Conservation (phyloP, 2,113 vertebrate genomes). For the Acanthisitta chloris region DNA sequence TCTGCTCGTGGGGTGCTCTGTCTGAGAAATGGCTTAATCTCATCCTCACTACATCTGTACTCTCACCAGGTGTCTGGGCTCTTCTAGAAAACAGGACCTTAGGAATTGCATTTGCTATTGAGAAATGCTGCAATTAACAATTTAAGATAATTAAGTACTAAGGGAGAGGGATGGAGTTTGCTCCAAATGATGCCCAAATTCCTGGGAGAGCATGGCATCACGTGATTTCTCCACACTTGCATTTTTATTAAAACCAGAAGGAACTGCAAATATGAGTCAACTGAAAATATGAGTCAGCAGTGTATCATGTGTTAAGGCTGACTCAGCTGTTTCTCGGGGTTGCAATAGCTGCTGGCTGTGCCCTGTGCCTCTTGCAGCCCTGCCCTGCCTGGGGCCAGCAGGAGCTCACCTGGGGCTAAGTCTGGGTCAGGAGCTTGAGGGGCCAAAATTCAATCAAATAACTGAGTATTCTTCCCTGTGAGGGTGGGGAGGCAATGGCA, state of each 20-base stretch:
- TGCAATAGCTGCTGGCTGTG: neutral
- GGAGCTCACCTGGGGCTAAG: neutral
- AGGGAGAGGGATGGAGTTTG: neutral
- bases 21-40: neutral
- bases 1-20: neutral
- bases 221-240: neutral
- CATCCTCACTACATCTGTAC: accelerated
- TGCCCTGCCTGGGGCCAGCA: neutral
- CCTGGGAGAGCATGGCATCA: neutral
- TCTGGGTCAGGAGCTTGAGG: neutral
- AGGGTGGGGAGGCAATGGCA: neutral
- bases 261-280: neutral
- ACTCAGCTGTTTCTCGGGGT: neutral
- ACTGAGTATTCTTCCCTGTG: neutral
- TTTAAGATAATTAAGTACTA: neutral
- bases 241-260: neutral
- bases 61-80: neutral
- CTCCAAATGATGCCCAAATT: neutral
- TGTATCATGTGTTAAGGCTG: accelerated
- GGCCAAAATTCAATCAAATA: neutral
- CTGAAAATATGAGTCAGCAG: neutral
- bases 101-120: neutral
- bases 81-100: neutral
- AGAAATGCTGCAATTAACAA: neutral
- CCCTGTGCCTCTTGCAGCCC: neutral